Conservation (phyloP, 1,140 invertebrate genomes). For the Papilio polytes region DNA sequence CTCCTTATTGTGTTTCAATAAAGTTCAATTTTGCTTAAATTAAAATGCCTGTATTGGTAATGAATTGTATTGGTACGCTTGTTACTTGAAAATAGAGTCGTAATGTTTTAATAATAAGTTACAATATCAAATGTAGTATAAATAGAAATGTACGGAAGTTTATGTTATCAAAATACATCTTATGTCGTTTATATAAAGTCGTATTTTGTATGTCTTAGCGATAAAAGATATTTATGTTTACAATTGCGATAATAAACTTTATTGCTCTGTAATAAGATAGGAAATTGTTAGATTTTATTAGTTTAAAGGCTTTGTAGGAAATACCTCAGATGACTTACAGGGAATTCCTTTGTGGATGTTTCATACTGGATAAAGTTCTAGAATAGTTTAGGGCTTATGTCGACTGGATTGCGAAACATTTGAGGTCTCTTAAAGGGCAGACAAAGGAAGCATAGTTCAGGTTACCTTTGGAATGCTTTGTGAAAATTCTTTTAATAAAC, state of each 20-base stretch:
- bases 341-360: conserved; percentile 52
- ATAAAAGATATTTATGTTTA: background rate
- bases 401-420: conserved; percentile 11
- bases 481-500: too few relatives aligned
- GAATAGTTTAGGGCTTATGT: conserved; percentile 12
- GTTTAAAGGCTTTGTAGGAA: conserved; percentile 44
- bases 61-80: background rate
- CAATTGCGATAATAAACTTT: background rate
- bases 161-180: background rate
- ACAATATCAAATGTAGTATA: background rate
- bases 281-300: background rate
- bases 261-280: background rate
- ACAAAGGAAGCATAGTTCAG: background rate
- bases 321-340: conserved; percentile 42
- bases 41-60: background rate
- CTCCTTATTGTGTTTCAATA: background rate
- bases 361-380: conserved; percentile 39
- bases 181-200: conserved; percentile 11
- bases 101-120: background rate
- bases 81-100: background rate
- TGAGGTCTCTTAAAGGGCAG: background rate
- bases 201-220: conserved; percentile 14
- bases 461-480: background rate
- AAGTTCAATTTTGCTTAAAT: background rate
- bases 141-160: conserved; percentile 12